phyloP scores from a whole-genome alignment of 2,888 invertebrate species.

The Oconnorella tubifera region DNA sequence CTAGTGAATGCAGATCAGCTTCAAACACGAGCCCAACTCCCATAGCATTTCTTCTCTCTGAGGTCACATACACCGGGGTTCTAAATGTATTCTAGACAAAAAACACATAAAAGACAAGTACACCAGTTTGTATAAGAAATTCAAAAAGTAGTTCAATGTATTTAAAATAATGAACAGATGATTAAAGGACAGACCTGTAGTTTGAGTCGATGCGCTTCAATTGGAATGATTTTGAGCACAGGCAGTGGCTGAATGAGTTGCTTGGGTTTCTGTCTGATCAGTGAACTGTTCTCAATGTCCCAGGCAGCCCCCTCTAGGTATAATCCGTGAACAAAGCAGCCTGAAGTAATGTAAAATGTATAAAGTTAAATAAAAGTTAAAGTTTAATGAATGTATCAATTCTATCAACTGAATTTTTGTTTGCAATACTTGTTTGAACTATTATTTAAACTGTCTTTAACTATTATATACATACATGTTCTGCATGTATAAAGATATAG shows the following conservation, averaged over 20 bases:
- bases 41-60: conserved; percentile 81
- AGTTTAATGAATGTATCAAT: no score
- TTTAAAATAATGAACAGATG: neutral
- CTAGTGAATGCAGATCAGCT: conserved; percentile 75
- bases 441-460: no score
- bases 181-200: conserved; percentile 67
- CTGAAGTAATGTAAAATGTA: no score
- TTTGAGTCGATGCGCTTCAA: conserved; percentile 77
- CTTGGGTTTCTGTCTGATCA: conserved; percentile 75
- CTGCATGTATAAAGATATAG: no score
- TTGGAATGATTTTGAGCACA: conserved; percentile 78
- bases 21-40: conserved; percentile 87
- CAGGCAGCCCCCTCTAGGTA: conserved; percentile 85
- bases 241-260: conserved; percentile 80
- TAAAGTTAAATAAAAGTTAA: no score
- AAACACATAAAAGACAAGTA: no score
- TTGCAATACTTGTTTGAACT: no score
- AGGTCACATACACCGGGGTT: conserved; percentile 87
- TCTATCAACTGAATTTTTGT: no score
- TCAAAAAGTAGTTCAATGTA: neutral
- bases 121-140: no score
- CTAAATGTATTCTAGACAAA: conserved; percentile 72
- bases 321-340: conserved; percentile 59
- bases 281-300: conserved; percentile 69
- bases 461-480: no score